Evolutionary conservation across 1,140 invertebrate genomes (phyloP).

Genomic region (Bombus huntii): DNA sequence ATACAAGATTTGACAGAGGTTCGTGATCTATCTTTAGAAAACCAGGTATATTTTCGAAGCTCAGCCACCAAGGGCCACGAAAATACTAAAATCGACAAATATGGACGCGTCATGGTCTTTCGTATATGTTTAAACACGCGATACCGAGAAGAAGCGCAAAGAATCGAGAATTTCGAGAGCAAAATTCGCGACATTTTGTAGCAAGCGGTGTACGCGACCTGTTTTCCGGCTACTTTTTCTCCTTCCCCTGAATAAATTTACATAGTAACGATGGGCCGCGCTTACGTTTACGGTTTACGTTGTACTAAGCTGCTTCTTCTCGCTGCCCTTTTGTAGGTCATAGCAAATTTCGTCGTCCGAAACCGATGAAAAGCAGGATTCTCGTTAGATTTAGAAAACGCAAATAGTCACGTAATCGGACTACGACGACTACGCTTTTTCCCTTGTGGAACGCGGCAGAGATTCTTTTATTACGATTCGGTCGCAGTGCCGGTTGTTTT

Average conservation of each 20-base stretch:
- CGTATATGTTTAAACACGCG: background rate
- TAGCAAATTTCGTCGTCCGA: background rate
- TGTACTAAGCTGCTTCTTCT: background rate
- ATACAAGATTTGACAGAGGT: no score
- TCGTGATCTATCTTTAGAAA: no score
- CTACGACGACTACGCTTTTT: background rate
- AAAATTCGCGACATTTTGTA: background rate
- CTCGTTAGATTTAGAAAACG: background rate
- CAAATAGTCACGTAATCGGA: background rate
- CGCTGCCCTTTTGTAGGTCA: background rate
- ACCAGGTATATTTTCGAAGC: no score
- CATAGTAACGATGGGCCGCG: background rate
- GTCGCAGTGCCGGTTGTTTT: constrained; percentile 12
- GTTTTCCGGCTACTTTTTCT: background rate
- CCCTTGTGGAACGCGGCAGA: background rate
- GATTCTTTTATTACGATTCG: constrained; percentile 33
- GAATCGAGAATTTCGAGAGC: background rate
- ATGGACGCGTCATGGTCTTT: no score
- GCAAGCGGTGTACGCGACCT: background rate
- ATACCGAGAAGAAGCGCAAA: background rate
- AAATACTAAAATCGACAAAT: no score
- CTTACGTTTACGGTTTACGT: background rate
- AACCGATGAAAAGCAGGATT: background rate
- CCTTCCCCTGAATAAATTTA: background rate
- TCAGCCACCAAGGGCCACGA: no score